phyloP scores from a whole-genome alignment of 2,888 invertebrate genomes.

The Clusia tigrina region DNA sequence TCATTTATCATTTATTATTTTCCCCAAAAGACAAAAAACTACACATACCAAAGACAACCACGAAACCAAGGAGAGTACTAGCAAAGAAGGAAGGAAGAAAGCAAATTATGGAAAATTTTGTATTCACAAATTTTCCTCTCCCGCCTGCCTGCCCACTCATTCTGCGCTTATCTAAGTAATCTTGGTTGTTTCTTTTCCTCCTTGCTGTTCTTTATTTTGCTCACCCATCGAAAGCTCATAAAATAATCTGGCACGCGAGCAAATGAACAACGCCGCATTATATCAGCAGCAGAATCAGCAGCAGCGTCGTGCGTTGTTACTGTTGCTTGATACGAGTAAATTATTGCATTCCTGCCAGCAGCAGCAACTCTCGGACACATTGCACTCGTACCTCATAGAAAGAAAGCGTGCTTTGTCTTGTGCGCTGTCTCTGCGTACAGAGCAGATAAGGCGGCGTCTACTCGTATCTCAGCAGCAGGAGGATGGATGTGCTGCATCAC shows the following conservation, averaged over 20 bases:
- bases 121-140: too few relatives aligned
- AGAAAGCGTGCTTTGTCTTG: conserved; percentile 17
- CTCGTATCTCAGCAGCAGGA: neutral
- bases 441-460: conserved; percentile 11
- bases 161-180: neutral
- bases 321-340: conserved; percentile 16
- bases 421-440: conserved; percentile 14
- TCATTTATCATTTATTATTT: conserved; percentile 23
- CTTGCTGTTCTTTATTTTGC: neutral
- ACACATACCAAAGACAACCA: neutral
- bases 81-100: too few relatives aligned
- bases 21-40: neutral
- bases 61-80: too few relatives aligned
- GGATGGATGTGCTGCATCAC: too few relatives aligned
- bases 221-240: conserved; percentile 13
- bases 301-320: conserved; percentile 7
- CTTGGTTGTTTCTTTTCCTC: neutral
- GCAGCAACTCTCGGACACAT: too few relatives aligned
- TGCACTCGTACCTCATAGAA: conserved; percentile 4
- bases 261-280: conserved; percentile 7
- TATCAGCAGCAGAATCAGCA: conserved; percentile 15
- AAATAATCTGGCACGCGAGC: conserved; percentile 28
- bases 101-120: too few relatives aligned
- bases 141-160: neutral
- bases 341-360: conserved; percentile 28